Percentiles rank a stretch among this genome's conserved stretches.
These are phyloP conservation scores for Xenopus borealis DNA, from an alignment of 2,113 vertebrate species.

Conservation along the genomic window DNA sequence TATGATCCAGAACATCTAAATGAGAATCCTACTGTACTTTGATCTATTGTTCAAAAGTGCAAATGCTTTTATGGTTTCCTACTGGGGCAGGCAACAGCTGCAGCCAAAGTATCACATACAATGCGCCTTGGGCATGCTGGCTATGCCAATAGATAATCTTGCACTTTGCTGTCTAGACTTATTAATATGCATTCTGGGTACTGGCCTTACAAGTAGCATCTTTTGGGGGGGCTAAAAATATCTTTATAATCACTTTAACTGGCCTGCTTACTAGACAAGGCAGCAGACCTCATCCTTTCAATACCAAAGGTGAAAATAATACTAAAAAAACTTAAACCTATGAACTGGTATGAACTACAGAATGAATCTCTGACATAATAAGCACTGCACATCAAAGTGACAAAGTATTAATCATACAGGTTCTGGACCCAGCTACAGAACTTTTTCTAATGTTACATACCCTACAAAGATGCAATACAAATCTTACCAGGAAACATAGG, in stretches of 20 bases:
- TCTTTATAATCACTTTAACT: conserved; percentile 58
- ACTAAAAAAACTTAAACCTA: no score
- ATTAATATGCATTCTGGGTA: conserved; percentile 61
- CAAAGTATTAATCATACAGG: conserved; percentile 26
- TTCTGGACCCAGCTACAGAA: neutral
- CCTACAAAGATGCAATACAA: neutral
- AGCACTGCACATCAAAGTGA: conserved; percentile 30
- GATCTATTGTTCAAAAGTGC: conserved; percentile 43
- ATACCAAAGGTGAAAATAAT: neutral
- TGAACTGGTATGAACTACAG: neutral
- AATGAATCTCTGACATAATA: neutral
- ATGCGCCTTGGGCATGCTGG: conserved; percentile 64
- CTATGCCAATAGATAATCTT: conserved; percentile 67
- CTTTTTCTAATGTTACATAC: neutral
- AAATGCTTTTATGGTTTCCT: conserved; percentile 40
- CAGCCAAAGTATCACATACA: conserved; percentile 61
- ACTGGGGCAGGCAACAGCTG: conserved; percentile 43
- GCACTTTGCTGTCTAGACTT: conserved; percentile 62
- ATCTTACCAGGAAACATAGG: neutral
- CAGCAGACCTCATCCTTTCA: conserved; percentile 49
- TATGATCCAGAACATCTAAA: conserved; percentile 28
- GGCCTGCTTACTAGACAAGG: conserved; percentile 49
- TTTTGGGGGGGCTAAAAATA: conserved; percentile 40
- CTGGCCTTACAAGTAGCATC: conserved; percentile 42
- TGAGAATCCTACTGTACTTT: conserved; percentile 35